phyloP scores from a whole-genome alignment of 2,888 invertebrate genomes.

The Conops quadrifasciatus region DNA sequence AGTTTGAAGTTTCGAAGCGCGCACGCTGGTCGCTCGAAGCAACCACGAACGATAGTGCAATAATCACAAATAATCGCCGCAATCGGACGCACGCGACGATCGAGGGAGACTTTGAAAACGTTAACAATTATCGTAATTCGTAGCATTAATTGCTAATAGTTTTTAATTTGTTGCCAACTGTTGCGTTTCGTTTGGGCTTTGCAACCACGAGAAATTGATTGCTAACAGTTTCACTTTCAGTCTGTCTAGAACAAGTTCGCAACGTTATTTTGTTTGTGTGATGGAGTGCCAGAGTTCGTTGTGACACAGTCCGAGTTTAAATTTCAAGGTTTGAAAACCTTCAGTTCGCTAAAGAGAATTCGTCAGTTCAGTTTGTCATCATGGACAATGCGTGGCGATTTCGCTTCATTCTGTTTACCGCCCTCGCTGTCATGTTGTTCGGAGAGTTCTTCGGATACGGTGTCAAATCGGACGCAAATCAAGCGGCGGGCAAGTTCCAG shows the following conservation, averaged over 20 bases:
- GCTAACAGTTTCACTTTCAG: too few relatives aligned
- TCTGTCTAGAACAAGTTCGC: too few relatives aligned
- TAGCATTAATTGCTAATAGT: slow-evolving; percentile 9
- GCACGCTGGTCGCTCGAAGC: slow-evolving; percentile 49
- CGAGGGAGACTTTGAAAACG: slow-evolving; percentile 29
- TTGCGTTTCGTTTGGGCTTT: too few relatives aligned
- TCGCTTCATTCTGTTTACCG: slow-evolving; percentile 62
- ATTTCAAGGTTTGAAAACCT: background rate
- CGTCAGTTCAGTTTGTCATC: slow-evolving; percentile 27
- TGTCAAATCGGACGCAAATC: slow-evolving; percentile 61
- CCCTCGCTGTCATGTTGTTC: slow-evolving; percentile 61
- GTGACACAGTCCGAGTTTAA: slow-evolving; percentile 27
- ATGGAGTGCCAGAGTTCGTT: too few relatives aligned
- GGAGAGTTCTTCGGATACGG: slow-evolving; percentile 64
- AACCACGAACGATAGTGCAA: slow-evolving; percentile 28
- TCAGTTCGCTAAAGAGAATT: slow-evolving; percentile 13
- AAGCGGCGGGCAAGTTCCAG: slow-evolving; percentile 58
- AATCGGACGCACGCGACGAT: slow-evolving; percentile 40
- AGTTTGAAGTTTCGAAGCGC: slow-evolving; percentile 41
- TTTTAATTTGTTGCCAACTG: too few relatives aligned
- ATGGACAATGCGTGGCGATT: slow-evolving; percentile 65
- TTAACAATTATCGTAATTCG: slow-evolving; percentile 51
- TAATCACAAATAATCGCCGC: background rate
- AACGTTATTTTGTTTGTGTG: too few relatives aligned
- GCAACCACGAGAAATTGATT: too few relatives aligned